These are phyloP conservation scores for Chloropsis cyanopogon DNA, from an alignment of 2,113 vertebrate species.

Conservation along the genomic window DNA sequence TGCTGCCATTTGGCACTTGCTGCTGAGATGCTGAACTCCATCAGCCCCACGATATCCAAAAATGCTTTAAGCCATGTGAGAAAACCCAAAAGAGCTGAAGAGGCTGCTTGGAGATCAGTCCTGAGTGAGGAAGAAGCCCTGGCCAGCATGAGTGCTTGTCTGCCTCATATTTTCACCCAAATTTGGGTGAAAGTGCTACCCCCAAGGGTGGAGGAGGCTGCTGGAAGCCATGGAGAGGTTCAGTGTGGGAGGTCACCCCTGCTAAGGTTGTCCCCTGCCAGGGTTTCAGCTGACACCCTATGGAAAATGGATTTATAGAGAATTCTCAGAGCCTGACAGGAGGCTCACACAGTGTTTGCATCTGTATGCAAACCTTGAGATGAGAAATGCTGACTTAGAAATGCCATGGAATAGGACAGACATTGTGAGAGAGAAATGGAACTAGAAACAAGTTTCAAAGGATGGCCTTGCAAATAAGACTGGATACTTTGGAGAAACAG, in stretches of 20 bases:
- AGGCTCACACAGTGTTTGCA: too few relatives aligned
- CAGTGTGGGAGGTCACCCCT: neutral
- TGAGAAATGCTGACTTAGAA: too few relatives aligned
- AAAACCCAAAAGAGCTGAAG: neutral
- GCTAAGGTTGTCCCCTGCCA: neutral
- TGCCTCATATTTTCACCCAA: neutral
- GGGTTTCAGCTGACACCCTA: neutral
- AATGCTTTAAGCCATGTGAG: fast-evolving
- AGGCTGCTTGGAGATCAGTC: neutral
- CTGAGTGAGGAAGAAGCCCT: neutral
- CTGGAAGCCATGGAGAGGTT: neutral
- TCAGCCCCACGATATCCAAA: fast-evolving
- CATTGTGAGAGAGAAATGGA: too few relatives aligned
- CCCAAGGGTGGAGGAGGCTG: neutral
- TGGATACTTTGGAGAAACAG: too few relatives aligned
- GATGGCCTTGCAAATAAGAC: too few relatives aligned
- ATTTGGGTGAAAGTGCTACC: too few relatives aligned
- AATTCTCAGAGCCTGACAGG: too few relatives aligned
- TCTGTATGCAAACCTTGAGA: too few relatives aligned
- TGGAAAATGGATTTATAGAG: too few relatives aligned
- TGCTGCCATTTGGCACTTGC: neutral
- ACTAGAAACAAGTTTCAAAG: too few relatives aligned
- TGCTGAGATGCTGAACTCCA: neutral
- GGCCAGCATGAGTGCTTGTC: fast-evolving
- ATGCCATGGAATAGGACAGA: too few relatives aligned